Conservation (phyloP, 2,113 vertebrate species). For the Poeciliopsis occidentalis region DNA sequence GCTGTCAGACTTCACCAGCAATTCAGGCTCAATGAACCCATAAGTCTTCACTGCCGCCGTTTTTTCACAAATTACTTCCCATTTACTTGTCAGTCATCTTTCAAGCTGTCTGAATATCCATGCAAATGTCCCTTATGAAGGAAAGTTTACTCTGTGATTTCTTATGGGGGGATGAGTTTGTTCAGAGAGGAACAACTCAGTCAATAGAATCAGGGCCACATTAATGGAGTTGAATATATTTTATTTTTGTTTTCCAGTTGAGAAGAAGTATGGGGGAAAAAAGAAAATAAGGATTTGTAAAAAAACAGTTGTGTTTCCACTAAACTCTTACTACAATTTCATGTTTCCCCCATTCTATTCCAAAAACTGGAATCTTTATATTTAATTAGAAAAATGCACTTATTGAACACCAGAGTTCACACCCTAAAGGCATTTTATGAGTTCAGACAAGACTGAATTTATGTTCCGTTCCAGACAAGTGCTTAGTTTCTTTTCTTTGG, state of each 20-base stretch:
- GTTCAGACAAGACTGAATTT: not conserved
- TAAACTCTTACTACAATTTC: no score
- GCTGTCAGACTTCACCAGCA: not conserved
- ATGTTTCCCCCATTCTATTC: no score
- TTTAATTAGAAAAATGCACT: no score
- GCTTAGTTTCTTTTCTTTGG: no score
- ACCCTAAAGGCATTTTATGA: not conserved
- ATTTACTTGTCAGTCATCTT: constrained; percentile 38
- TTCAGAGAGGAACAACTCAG: no score
- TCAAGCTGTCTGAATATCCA: constrained; percentile 18
- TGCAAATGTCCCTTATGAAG: constrained; percentile 38
- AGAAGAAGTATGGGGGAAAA: no score
- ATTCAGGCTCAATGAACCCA: constrained; percentile 10
- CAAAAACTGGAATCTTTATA: no score
- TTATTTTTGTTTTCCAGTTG: no score
- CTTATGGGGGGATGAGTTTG: no score
- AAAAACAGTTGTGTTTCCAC: no score
- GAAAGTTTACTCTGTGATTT: not conserved
- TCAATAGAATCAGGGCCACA: not conserved
- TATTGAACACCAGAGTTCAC: not conserved
- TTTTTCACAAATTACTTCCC: constrained; percentile 33
- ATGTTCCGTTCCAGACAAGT: not conserved
- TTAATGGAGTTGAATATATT: not conserved
- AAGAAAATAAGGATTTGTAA: no score
- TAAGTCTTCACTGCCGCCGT: constrained; percentile 7